phyloP scores from a whole-genome alignment of 2,797 vertebrate genomes.

The Brachymystax lenok region DNA sequence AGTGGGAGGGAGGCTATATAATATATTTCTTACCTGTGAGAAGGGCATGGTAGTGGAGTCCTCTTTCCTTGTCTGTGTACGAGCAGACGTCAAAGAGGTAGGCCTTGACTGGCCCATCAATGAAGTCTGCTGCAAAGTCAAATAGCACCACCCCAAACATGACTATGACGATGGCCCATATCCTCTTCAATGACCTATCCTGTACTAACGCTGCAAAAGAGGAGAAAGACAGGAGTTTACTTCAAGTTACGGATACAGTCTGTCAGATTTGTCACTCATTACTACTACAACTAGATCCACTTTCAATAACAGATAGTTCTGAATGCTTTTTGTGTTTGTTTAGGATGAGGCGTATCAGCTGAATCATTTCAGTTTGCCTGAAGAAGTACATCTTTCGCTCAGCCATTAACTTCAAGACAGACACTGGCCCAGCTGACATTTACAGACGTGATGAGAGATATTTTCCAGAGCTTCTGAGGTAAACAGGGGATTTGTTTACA shows the following conservation, averaged over 20 bases:
- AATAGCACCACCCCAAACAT: slow-evolving; percentile 96
- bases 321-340: not conserved
- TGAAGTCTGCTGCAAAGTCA: slow-evolving; percentile 97
- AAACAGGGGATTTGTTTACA: not conserved
- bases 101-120: slow-evolving; percentile 96
- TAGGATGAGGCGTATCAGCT: not conserved
- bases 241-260: not conserved
- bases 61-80: slow-evolving; percentile 90
- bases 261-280: not conserved
- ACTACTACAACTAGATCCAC: not conserved
- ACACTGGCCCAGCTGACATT: not conserved
- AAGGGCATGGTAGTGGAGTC: slow-evolving; percentile 94
- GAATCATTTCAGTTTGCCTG: not conserved
- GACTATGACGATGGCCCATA: slow-evolving; percentile 87
- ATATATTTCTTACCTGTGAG: slow-evolving; percentile 85
- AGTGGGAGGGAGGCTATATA: not conserved
- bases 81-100: slow-evolving; percentile 98
- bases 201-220: slow-evolving; percentile 74
- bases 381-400: not conserved
- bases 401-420: not conserved
- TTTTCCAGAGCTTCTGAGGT: not conserved
- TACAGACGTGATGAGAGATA: not conserved
- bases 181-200: slow-evolving; percentile 67
- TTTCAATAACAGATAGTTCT: not conserved
- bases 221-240: not conserved